Evolutionary conservation across 92 coral and sea anemone species (phyloP), one percentile per base, ranked within the genome.

Genomic region (Zoanthus solanderi): DNA sequence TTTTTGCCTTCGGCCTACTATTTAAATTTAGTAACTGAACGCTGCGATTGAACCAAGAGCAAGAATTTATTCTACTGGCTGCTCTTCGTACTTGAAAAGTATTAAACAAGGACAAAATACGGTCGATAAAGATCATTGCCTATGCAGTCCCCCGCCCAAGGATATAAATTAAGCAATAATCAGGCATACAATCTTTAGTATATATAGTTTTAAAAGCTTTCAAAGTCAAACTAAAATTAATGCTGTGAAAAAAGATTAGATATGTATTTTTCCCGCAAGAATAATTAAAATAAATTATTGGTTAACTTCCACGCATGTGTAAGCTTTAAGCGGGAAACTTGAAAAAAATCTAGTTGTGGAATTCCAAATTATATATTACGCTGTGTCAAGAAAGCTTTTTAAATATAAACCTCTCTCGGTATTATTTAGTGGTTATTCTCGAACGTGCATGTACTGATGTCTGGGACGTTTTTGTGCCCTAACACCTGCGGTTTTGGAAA

Each of bases 401-500:
- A 30, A 67, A 72, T 7, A 32, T 72, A 14, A 0, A 34, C 7
- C 50, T 72, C 18, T 0, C 34, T 67, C 72, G 28, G 14, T 67
- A 9, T 2, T 67, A 67, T 23, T 29, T 28, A 23, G 72, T 67
- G 72, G 12, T 23, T 13, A 7, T 9, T 7, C 12, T 10, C 32
- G 28, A 67, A 67, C 37, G 34, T 28, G 72, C 8, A 30, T 34
- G 42, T 37, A 37, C 42, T 37, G 42, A 87, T 90, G 91, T 47
- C 94, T 68, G 92, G 87, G 23, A 77, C 92, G 83, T 91, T 91
- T 91, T 72, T 91, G 78, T 91, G 78, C 79, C 94, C 89, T 50
- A 87, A 72, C 44, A 87, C 91, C 61, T 90, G 91, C 34, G 91
- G 91, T 48, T 90, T 90, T 61, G 91, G 82, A 11, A 90, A 86